Evolutionary conservation across 1,140 invertebrate species (phyloP), one percentile per base, ranked within the genome.

Genomic region (Drosophila hydei): DNA sequence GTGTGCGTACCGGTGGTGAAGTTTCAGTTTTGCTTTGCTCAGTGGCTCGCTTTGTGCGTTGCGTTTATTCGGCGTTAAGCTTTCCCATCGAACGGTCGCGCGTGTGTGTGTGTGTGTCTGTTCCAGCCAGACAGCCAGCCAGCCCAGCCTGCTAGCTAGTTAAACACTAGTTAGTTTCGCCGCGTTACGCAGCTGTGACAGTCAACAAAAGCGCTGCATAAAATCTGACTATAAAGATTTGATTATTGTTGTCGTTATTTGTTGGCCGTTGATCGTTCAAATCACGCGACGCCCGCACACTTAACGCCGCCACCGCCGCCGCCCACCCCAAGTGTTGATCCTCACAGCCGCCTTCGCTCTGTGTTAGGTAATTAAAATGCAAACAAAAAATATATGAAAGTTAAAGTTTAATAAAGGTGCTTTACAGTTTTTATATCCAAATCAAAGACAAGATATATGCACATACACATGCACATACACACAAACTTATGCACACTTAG

Each of bases 81-180:
- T 80, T 67, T 88, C 33, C 55, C 61, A 71, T 69, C 74, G 81
- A 56, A 78, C 83, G 81, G 81, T 88, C 81, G 81, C 11, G 11
- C 62, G 77, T 72, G 48, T 79, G 59, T 40, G 38, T 6, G 38
- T 40, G 38, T 16, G 5, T 16, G 38, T 42, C 38, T 5, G 16
- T 14, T 5, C 14, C 38, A 42, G 38, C 58, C 51, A 48, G 1
- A 7, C 27, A 33, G 30, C 9, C 9, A 33, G 30, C 30, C 30
- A 8, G 30, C 30, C 11, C 30, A 27, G 25, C 25, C 7, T 11
- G 11, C 21, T 50, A 33, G 21, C 21, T 23, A 23, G 19, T 51
- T 56, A 12, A 55, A 19, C 60, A 61, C 48, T 58, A 69, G 68
- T 60, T 58, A 50, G 50, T 67, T 52, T 51, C 54, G 61, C 7